Conservation (phyloP, 2,888 invertebrate species). For the Tanypteryx hageni region DNA sequence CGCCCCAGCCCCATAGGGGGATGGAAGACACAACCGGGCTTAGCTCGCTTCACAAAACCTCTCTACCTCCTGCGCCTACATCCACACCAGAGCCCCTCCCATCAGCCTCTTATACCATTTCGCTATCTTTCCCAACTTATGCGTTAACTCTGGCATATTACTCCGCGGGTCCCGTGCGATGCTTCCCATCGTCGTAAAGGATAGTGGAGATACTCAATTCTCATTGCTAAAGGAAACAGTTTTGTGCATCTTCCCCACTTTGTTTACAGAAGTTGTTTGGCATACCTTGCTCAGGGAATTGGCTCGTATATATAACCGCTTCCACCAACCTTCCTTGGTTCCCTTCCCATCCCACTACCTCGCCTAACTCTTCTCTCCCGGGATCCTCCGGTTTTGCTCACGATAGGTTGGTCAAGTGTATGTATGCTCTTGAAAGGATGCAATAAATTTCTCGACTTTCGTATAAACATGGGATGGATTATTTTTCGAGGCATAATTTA, state of each 20-base stretch:
- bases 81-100: neutral
- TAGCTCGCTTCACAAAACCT: no score
- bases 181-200: conserved; percentile 9
- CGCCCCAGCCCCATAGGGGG: no score
- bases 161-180: neutral
- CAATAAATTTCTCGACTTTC: neutral
- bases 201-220: conserved; percentile 32
- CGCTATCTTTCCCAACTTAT: conserved; percentile 40
- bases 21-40: no score
- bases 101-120: neutral
- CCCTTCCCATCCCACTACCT: no score
- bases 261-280: conserved; percentile 48
- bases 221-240: conserved; percentile 43
- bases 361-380: no score
- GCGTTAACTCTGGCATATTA: conserved; percentile 31
- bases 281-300: conserved; percentile 52
- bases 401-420: neutral
- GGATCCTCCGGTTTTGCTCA: neutral
- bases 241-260: conserved; percentile 41
- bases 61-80: neutral
- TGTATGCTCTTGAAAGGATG: neutral
- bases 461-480: neutral
- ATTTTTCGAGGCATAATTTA: neutral
- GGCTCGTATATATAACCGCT: conserved; percentile 43
- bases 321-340: neutral